Evolutionary conservation across 2,888 invertebrate genomes (phyloP).

Genomic region (Harpalus rufipes): DNA sequence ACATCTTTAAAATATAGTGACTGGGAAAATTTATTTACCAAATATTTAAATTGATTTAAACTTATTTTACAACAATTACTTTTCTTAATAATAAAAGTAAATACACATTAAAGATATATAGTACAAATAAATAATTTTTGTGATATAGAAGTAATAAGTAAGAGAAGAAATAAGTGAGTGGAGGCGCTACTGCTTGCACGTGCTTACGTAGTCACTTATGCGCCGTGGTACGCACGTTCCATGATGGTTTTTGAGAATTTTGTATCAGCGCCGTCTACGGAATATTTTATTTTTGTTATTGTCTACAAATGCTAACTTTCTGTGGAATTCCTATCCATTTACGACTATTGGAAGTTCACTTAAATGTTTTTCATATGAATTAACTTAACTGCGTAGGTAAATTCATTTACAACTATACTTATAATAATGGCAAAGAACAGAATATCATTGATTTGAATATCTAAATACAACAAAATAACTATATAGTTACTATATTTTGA

Average conservation of each 20-base stretch:
- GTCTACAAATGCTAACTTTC: constrained; percentile 26
- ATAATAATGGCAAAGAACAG: no score
- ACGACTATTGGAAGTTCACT: background rate
- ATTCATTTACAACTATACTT: background rate
- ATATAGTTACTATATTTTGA: no score
- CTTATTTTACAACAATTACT: no score
- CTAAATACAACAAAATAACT: no score
- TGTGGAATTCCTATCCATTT: constrained; percentile 25
- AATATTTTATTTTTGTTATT: constrained; percentile 45
- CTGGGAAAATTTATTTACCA: no score
- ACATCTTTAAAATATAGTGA: no score
- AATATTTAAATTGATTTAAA: no score
- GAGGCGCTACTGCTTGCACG: constrained; percentile 14
- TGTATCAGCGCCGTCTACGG: constrained; percentile 24
- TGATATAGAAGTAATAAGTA: background rate
- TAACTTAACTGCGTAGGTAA: background rate
- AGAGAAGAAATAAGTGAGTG: background rate
- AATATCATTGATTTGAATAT: no score
- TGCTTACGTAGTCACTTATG: constrained; percentile 9
- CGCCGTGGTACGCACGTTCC: constrained; percentile 12
- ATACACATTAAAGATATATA: no score
- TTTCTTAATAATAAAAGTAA: no score
- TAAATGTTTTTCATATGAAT: constrained; percentile 8
- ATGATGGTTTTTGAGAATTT: constrained; percentile 41
- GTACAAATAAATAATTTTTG: background rate